A percentile compares a stretch with the other conserved stretches of the same genome.
phyloP scores from a whole-genome alignment of 2,113 vertebrate genomes.

The Hiodon tergisus region DNA sequence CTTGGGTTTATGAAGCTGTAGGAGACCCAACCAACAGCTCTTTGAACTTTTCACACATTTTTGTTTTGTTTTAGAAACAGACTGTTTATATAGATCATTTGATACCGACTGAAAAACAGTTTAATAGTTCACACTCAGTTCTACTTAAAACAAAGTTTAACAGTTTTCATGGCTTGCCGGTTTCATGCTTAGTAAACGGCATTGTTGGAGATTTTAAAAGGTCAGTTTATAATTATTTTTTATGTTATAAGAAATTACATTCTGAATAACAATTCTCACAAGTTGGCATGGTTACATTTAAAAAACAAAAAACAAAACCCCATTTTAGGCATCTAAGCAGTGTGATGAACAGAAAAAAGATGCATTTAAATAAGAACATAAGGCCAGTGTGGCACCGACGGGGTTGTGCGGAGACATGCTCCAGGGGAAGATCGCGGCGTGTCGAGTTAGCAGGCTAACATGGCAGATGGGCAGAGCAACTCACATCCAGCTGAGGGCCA shows the following conservation, averaged over 20 bases:
- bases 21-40: neutral
- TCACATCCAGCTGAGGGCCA: neutral
- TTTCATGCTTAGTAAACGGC: no score
- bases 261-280: no score
- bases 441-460: neutral
- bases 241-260: no score
- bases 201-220: no score
- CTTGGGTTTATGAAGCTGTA: neutral
- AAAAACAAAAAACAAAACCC: no score
- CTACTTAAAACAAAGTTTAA: neutral
- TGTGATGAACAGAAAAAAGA: no score
- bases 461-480: neutral
- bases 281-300: no score
- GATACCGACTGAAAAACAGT: neutral
- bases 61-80: neutral
- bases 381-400: neutral
- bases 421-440: neutral
- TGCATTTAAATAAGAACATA: neutral
- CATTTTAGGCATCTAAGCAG: no score
- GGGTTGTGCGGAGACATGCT: neutral
- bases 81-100: slow-evolving; percentile 3
- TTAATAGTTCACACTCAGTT: neutral
- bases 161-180: no score
- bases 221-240: no score
- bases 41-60: neutral